Base-by-base conservation (phyloP, 2,888 invertebrate genomes). In the Euclidia mi region DNA sequence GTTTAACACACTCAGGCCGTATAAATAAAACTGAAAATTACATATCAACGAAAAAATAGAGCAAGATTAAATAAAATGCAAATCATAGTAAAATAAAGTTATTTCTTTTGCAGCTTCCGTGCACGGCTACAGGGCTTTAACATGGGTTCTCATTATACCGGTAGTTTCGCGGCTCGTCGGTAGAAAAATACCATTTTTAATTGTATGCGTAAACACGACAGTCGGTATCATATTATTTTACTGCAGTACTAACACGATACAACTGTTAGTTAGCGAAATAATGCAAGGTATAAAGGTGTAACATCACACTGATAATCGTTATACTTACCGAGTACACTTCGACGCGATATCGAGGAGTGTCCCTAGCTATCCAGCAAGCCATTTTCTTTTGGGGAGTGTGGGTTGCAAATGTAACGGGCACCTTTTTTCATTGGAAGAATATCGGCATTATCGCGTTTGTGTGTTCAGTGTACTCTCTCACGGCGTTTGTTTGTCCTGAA, bases 281-380 rank as follows among this genome's bases (percentile, higher is more conserved):
- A 67, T 82, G 45, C 65, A 73, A 43, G 67, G 76, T 0, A 58
- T 79, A 42, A 43, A 73, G 6, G 57, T 68, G 63, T 11, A 56
- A 64, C n/a, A n/a, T n/a, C n/a, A n/a, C n/a, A n/a, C 31, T 57
- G 32, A 44, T 12, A 53, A 58, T 57, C n/a, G 46, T 72, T 10
- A 71, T 82, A 14, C 49, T 82, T 42, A 73, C 73, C 0, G 78
- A 79, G 55, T 79, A 78, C 41, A 70, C 72, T n/a, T 72, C 80
- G 6, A 71, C 74, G 1, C 60, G 60, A 49, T 79, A 78, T 52
- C 69, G 76, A 49, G 76, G 74, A 9, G 57, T 79, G 53, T 76
- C 76, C 43, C 55, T 76, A 41, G 62, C 76, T 11, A 59, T 83
- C 7, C 63, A 78, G 35, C 71, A 71, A 7, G 70, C 78, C 1